These are phyloP conservation scores for Papilio polytes DNA, from an alignment of 1,140 invertebrate species.

Conservation along the genomic window DNA sequence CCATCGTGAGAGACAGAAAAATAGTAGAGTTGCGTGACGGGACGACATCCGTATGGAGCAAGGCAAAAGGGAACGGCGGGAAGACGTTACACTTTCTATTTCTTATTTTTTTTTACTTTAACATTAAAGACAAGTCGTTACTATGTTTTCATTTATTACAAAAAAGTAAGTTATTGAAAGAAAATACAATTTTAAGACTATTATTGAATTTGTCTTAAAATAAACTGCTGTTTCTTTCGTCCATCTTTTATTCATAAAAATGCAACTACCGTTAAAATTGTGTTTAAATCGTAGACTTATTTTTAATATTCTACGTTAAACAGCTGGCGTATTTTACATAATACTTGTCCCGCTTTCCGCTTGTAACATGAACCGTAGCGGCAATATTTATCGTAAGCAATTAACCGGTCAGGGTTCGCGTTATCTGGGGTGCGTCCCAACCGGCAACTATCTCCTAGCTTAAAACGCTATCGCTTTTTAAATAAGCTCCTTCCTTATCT, in stretches of 20 bases:
- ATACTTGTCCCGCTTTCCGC: neutral
- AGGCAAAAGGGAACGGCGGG: conserved; percentile 21
- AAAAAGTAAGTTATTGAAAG: no score
- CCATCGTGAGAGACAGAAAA: conserved; percentile 51
- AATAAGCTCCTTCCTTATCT: conserved; percentile 36
- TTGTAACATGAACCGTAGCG: conserved; percentile 26
- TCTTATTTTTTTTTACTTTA: neutral
- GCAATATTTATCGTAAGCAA: conserved; percentile 54
- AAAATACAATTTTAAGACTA: neutral
- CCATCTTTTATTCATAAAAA: no score
- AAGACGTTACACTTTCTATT: neutral
- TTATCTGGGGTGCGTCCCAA: conserved; percentile 44
- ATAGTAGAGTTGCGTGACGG: conserved; percentile 54
- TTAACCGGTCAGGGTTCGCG: conserved; percentile 50
- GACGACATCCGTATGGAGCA: conserved; percentile 32
- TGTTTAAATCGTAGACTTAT: no score
- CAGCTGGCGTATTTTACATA: neutral
- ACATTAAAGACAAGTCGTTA: neutral
- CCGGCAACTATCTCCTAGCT: conserved; percentile 43
- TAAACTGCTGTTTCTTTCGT: neutral
- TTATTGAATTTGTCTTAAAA: neutral
- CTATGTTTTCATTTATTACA: no score
- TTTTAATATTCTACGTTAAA: neutral
- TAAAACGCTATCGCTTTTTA: conserved; percentile 38
- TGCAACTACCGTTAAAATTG: no score